Percentiles rank a stretch among this genome's conserved stretches.
Conservation (phyloP, 2,888 invertebrate species). For the Nephrotoma flavescens region DNA sequence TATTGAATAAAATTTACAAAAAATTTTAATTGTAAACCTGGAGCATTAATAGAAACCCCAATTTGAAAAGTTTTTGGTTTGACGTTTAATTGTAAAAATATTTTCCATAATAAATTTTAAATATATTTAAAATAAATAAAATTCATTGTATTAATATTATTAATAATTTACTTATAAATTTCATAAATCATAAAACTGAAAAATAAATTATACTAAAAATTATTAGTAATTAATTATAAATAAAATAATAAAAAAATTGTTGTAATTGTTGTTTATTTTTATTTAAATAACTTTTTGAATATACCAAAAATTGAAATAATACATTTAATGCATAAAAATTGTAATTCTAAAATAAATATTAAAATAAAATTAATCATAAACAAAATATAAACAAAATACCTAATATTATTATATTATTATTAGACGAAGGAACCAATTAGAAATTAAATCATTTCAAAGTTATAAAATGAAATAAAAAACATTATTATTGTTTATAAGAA, state of each 20-base stretch:
- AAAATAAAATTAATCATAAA: not conserved
- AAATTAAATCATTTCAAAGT: not conserved
- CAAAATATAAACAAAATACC: not conserved
- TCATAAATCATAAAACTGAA: not conserved
- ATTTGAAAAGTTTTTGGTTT: not conserved
- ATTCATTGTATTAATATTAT: not conserved
- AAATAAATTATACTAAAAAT: not conserved
- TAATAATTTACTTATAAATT: not conserved
- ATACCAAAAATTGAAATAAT: not conserved
- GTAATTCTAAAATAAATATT: not conserved
- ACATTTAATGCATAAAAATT: not conserved
- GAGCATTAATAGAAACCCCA: not conserved
- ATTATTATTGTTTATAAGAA: not conserved
- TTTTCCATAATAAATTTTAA: not conserved
- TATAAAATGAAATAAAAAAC: not conserved
- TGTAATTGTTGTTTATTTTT: not conserved
- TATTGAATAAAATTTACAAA: not conserved
- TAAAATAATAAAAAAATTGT: not conserved
- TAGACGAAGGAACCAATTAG: not conserved
- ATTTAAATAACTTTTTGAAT: not conserved
- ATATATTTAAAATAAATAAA: not conserved
- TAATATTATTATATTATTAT: not conserved
- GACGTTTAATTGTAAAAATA: not conserved
- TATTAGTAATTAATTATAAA: not conserved
- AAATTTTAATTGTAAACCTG: not conserved